These are phyloP conservation scores for Buphagus erythrorhynchus DNA, from an alignment of 2,797 vertebrate species.

Conservation along the genomic window DNA sequence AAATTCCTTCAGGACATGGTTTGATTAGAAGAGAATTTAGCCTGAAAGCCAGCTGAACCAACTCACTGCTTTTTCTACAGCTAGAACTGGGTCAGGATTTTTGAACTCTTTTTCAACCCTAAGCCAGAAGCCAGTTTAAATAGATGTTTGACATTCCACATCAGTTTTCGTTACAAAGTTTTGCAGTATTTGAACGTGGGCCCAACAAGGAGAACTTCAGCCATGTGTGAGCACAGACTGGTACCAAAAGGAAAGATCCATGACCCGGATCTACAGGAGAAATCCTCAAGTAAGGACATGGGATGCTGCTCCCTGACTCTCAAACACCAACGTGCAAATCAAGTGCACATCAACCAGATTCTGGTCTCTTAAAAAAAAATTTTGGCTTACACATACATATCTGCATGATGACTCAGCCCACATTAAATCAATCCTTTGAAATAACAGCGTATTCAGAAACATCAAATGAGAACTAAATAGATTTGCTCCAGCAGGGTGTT, in stretches of 20 bases:
- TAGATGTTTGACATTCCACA: background rate
- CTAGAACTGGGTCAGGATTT: background rate
- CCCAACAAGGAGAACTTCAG: background rate
- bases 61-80: background rate
- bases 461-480: background rate
- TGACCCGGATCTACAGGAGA: fast-evolving
- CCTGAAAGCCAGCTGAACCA: background rate
- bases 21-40: background rate
- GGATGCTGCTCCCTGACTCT: background rate
- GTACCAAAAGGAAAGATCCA: fast-evolving
- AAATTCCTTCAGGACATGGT: background rate
- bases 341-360: background rate
- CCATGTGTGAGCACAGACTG: fast-evolving
- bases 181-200: fast-evolving
- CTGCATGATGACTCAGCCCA: background rate
- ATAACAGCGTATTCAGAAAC: fast-evolving
- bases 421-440: background rate
- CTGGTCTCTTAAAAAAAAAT: background rate
- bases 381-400: fast-evolving
- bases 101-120: background rate
- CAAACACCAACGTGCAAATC: background rate
- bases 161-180: background rate
- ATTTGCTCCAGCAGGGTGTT: background rate
- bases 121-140: background rate
- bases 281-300: fast-evolving